Conservation (phyloP, 1,140 invertebrate species). For the Papilio machaon region DNA sequence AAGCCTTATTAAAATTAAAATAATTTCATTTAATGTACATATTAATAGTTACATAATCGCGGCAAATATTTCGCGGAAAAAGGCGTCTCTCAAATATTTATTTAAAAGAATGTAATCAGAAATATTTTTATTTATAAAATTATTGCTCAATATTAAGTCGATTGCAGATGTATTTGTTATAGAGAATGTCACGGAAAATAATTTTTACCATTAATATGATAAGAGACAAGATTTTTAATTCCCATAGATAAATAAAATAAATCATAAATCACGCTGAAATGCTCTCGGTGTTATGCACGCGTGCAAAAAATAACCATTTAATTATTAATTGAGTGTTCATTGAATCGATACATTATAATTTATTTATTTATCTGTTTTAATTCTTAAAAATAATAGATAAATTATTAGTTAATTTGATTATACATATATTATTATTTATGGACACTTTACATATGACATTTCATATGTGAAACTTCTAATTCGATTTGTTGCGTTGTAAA, state of each 20-base stretch:
- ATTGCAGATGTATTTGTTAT: slow-evolving; percentile 46
- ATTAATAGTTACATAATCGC: neutral
- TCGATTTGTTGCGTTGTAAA: neutral
- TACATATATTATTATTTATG: neutral
- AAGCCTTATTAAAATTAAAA: slow-evolving; percentile 24
- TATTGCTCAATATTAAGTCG: slow-evolving; percentile 66
- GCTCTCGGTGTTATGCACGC: slow-evolving; percentile 76
- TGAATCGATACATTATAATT: slow-evolving; percentile 43
- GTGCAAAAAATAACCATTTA: slow-evolving; percentile 50
- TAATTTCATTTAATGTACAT: neutral
- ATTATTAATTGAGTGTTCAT: slow-evolving; percentile 50
- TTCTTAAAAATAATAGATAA: neutral
- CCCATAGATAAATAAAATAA: slow-evolving; percentile 64
- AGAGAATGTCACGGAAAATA: slow-evolving; percentile 61
- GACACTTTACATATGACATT: neutral
- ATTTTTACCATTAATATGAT: slow-evolving; percentile 56
- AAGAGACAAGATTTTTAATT: slow-evolving; percentile 69
- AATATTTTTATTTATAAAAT: slow-evolving; percentile 39
- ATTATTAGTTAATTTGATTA: neutral
- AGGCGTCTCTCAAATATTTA: slow-evolving; percentile 14
- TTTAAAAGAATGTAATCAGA: slow-evolving; percentile 12
- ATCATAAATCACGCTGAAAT: slow-evolving; percentile 66
- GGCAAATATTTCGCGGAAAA: neutral
- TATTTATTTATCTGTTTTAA: slow-evolving; percentile 38
- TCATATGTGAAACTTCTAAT: neutral